Conservation (phyloP, 2,113 vertebrate genomes). For the Ivindomyrus marchei region DNA sequence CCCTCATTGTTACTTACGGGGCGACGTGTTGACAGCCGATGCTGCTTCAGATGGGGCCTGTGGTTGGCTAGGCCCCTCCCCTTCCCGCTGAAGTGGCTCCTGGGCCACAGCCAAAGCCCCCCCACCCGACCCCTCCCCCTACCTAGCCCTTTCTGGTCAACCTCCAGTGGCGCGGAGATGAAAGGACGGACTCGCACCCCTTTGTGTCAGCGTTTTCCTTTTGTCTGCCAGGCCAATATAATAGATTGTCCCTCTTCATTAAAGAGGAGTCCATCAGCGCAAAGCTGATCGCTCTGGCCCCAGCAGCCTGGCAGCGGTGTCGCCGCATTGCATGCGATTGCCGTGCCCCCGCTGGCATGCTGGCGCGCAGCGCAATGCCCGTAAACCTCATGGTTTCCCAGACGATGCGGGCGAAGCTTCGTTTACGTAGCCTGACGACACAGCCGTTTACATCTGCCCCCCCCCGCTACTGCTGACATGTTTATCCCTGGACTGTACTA, state of each 20-base stretch:
- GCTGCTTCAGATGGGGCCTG: not conserved
- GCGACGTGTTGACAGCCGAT: not conserved
- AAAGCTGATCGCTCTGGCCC: constrained; percentile 23
- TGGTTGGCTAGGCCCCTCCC: not conserved
- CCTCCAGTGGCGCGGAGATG: constrained; percentile 28
- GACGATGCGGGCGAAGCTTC: not conserved
- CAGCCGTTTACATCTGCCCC: not conserved
- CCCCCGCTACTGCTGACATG: not conserved
- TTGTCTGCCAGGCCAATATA: constrained; percentile 33
- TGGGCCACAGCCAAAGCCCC: not conserved
- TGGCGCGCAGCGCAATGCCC: not conserved
- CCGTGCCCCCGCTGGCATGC: not conserved
- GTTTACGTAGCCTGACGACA: not conserved
- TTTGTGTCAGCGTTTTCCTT: constrained; percentile 31
- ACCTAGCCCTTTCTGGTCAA: constrained; percentile 21
- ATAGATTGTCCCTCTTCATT: constrained; percentile 39
- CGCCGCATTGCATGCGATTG: not conserved
- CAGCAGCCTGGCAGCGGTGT: not conserved
- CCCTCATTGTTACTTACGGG: not conserved
- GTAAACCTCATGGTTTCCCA: not conserved
- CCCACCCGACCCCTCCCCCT: not conserved
- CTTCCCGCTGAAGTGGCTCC: not conserved
- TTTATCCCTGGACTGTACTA: not conserved
- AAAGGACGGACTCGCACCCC: constrained; percentile 27
- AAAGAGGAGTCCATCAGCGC: constrained; percentile 30